Evolutionary conservation across 2,113 vertebrate genomes (phyloP).

Genomic region (Mixornis gularis): DNA sequence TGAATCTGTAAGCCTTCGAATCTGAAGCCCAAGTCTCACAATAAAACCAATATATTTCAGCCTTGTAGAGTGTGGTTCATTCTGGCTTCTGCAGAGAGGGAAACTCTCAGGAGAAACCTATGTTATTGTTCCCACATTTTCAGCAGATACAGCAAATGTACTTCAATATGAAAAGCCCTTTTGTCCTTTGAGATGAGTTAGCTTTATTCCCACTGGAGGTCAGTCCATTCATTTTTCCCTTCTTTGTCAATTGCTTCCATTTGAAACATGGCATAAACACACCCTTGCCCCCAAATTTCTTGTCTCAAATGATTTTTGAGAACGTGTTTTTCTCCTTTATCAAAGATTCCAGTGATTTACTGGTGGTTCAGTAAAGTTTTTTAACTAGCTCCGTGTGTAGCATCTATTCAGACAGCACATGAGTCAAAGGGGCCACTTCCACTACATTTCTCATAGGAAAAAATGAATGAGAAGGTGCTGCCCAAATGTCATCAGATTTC

Average conservation of each 20-base stretch:
- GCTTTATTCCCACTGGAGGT: not conserved
- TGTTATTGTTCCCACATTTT: slow-evolving; percentile 1
- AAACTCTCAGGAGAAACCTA: not conserved
- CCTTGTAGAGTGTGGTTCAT: not conserved
- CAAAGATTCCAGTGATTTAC: slow-evolving; percentile 22
- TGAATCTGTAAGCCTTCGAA: not conserved
- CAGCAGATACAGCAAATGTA: not conserved
- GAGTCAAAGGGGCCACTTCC: slow-evolving; percentile 22
- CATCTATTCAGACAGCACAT: not conserved
- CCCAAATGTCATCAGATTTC: slow-evolving; percentile 4
- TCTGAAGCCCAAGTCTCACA: not conserved
- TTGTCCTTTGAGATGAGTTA: slow-evolving; percentile 7
- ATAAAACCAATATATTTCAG: not conserved
- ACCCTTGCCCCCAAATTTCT: slow-evolving; percentile 7
- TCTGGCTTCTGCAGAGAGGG: not conserved
- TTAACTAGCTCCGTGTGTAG: not conserved
- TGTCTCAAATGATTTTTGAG: slow-evolving; percentile 16
- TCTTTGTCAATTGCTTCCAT: slow-evolving; percentile 28
- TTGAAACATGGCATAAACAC: slow-evolving; percentile 3
- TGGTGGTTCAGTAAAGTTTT: not conserved
- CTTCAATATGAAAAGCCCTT: not conserved
- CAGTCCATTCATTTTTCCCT: not conserved
- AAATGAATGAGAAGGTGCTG: slow-evolving; percentile 15
- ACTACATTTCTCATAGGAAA: not conserved
- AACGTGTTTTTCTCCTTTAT: slow-evolving; percentile 26